Base-by-base conservation (phyloP, 2,888 invertebrate species). In the Chrysolina oricalcia region DNA sequence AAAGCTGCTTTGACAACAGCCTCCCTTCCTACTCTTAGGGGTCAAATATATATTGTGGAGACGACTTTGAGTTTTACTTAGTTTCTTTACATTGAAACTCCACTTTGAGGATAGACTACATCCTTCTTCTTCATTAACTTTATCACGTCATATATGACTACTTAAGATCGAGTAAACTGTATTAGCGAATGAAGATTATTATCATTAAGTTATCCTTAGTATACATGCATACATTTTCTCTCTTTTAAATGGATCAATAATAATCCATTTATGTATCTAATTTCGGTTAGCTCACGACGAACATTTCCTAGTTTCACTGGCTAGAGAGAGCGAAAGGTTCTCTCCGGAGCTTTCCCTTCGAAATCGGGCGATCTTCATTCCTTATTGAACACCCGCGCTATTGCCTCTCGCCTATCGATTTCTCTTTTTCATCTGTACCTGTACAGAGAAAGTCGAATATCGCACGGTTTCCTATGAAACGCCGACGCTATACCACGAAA, bases 231-330 rank as follows among this genome's bases (percentile, higher is more conserved):
- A 35, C 35, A 8, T 35, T 35, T 35, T 35, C 35, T 35, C 35
- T 35, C 35, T 35, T 17, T 53, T 53, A 9, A 21, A 53, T 13
- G 53, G 19, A 13, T 4, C 53, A 53, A 53, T 53, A 53, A 53
- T 53, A 53, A 53, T 21, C 53, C 53, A 53, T 53, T 53, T 21
- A 21, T 11, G 19, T 21, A 53, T 53, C 53, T 59, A 59, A 23
- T 59, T 59, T 59, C 59, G 59, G 35, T 59, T 59, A 23, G 27
- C 35, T 59, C 59, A 27, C 59, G 35, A 10, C 27, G 78, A 80
- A 78, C 80, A 79, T 82, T 83, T 82, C 82, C 83, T 83, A 83
- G 83, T 83, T 83, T 83, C 83, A 82, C 83, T 80, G 63, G 43
- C 78, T 43, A 19, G 81, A 83, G 81, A 83, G 82, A 81, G 83